These are phyloP conservation scores for Dolichomitus sp. DNA, from an alignment of 2,888 invertebrate genomes.

Conservation along the genomic window DNA sequence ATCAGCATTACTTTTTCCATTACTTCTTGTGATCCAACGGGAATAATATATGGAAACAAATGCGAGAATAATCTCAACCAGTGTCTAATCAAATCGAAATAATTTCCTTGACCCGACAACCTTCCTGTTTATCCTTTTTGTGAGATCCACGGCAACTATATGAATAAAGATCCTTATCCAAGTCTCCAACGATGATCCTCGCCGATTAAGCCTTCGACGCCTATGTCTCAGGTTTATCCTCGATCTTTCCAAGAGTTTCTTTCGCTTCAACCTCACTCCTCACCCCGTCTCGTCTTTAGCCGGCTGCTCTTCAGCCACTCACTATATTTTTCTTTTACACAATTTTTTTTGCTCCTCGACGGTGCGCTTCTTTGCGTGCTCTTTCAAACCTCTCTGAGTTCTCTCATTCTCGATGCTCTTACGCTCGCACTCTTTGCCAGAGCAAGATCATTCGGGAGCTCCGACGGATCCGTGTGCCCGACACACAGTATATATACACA, in stretches of 20 bases:
- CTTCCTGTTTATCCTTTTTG: background rate
- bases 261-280: constrained; percentile 58
- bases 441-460: constrained; percentile 37
- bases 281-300: constrained; percentile 69
- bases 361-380: constrained; percentile 65
- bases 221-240: constrained; percentile 67
- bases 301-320: constrained; percentile 68
- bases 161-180: background rate
- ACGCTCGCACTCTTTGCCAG: constrained; percentile 10
- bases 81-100: background rate
- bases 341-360: constrained; percentile 66
- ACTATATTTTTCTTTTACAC: constrained; percentile 48
- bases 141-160: constrained; percentile 1
- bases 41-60: no score
- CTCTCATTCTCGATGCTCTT: constrained; percentile 43
- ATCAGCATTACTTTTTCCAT: no score
- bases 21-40: no score
- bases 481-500: constrained; percentile 17
- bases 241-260: constrained; percentile 43
- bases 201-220: constrained; percentile 76
- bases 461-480: constrained; percentile 29
- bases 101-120: background rate
- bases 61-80: background rate
- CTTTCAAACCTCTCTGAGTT: constrained; percentile 57
- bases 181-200: constrained; percentile 65